phyloP scores from a whole-genome alignment of 2,113 vertebrate genomes.

The Pelecanus crispus region DNA sequence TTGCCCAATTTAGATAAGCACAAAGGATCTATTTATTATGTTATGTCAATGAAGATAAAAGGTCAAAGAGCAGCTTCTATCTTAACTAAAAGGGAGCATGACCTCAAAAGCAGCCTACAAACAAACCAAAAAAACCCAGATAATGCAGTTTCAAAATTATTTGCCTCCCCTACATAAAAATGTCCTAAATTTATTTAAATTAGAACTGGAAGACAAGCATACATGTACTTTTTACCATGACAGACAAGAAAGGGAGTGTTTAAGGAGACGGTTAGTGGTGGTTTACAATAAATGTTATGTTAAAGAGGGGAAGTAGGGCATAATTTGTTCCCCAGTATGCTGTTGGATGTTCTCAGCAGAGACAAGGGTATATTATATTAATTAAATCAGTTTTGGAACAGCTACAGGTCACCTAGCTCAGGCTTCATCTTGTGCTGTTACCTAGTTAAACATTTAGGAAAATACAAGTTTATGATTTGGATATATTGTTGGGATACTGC shows the following conservation, averaged over 20 bases:
- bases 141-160: background rate
- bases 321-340: background rate
- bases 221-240: background rate
- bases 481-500: background rate
- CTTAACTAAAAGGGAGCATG: background rate
- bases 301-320: background rate
- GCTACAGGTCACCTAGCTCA: background rate
- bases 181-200: background rate
- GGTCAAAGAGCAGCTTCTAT: background rate
- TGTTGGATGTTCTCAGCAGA: background rate
- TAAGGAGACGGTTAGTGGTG: background rate
- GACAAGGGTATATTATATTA: background rate
- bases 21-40: background rate
- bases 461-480: background rate
- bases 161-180: background rate
- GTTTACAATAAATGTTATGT: background rate
- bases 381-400: background rate
- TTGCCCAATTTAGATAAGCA: background rate
- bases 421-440: background rate
- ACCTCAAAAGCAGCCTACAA: background rate
- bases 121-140: background rate
- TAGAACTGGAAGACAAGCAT: background rate
- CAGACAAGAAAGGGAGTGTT: background rate
- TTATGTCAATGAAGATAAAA: background rate
- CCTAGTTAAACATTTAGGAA: background rate